phyloP scores from a whole-genome alignment of 2,113 vertebrate genomes.

The Phodopus roborovskii region DNA sequence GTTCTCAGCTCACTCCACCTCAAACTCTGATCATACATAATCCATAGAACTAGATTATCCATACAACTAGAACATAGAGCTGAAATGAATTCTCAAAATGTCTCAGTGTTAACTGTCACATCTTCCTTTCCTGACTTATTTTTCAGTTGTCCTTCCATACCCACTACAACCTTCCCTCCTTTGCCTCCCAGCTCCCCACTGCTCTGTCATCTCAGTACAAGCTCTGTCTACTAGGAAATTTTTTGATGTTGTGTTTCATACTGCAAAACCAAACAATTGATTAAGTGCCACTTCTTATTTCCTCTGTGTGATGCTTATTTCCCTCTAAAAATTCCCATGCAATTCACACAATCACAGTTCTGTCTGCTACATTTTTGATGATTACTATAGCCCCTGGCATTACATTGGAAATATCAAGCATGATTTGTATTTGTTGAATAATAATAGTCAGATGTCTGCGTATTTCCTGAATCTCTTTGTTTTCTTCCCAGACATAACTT shows the following conservation, averaged over 20 bases:
- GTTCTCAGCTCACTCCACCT: not conserved
- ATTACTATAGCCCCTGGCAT: not conserved
- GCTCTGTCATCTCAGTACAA: not conserved
- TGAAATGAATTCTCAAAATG: not conserved
- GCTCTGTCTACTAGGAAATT: not conserved
- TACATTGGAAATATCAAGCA: not conserved
- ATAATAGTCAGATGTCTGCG: not conserved
- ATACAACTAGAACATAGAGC: not conserved
- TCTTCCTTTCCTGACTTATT: not conserved
- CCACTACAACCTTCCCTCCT: not conserved
- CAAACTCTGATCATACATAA: not conserved
- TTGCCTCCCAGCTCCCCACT: not conserved
- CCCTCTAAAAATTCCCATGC: not conserved
- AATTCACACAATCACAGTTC: not conserved
- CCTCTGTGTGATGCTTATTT: not conserved
- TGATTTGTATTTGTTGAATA: slow-evolving; percentile 1
- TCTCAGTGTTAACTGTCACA: not conserved
- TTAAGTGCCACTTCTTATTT: not conserved
- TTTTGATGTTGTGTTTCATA: not conserved
- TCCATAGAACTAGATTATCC: not conserved
- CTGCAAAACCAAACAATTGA: not conserved
- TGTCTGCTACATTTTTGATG: not conserved
- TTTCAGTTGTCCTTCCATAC: not conserved
- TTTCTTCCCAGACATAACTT: not conserved
- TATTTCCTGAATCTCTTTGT: not conserved